Evolutionary conservation across 2,113 vertebrate species (phyloP).

Genomic region (Hoplias malabaricus): DNA sequence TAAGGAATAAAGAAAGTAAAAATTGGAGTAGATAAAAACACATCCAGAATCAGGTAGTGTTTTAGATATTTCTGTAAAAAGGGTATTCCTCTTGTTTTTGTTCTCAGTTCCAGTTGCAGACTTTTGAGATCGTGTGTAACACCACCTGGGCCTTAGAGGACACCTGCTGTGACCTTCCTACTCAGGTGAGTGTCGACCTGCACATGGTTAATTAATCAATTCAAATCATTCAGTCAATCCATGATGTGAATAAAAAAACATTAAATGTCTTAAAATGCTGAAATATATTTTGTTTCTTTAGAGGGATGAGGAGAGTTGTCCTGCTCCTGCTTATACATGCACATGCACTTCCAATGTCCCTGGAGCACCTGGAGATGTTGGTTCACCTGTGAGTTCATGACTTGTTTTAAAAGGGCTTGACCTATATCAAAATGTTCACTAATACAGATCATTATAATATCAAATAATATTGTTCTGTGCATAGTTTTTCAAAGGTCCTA

Average conservation of each 20-base stretch:
- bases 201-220: not conserved
- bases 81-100: not conserved
- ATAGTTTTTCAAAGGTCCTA: too few relatives aligned
- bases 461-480: too few relatives aligned
- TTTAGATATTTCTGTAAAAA: not conserved
- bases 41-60: too few relatives aligned
- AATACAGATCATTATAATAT: too few relatives aligned
- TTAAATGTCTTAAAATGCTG: not conserved
- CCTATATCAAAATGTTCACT: not conserved
- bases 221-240: not conserved
- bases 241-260: not conserved
- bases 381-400: constrained; percentile 77
- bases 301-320: constrained; percentile 86
- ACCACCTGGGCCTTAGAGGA: constrained; percentile 81
- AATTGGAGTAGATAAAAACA: too few relatives aligned
- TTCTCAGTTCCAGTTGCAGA: constrained; percentile 87
- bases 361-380: constrained; percentile 79
- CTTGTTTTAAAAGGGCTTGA: not conserved
- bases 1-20: too few relatives aligned
- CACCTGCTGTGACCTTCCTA: constrained; percentile 88
- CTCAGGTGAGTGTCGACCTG: constrained; percentile 72
- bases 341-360: constrained; percentile 77
- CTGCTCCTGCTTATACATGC: constrained; percentile 73
- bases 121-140: constrained; percentile 84
- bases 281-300: constrained; percentile 55